phyloP scores from a whole-genome alignment of 2,113 vertebrate genomes.

The Mastomys coucha region DNA sequence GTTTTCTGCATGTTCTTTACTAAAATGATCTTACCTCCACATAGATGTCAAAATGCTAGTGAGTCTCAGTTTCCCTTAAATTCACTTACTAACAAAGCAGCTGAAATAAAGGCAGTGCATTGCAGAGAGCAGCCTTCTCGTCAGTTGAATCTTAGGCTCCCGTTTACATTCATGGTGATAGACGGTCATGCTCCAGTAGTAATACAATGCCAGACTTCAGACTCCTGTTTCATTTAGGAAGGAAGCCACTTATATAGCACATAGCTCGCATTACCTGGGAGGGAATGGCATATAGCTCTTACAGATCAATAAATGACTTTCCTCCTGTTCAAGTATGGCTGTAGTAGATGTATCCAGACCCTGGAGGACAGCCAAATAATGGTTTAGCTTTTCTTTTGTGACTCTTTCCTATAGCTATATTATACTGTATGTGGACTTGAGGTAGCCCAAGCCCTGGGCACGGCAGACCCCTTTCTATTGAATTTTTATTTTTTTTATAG shows the following conservation, averaged over 20 bases:
- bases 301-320: slow-evolving; percentile 56
- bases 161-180: background rate
- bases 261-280: background rate
- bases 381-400: background rate
- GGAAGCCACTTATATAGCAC: slow-evolving; percentile 14
- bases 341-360: slow-evolving; percentile 12
- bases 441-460: background rate
- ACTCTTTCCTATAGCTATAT: background rate
- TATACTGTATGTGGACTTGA: background rate
- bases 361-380: slow-evolving; percentile 7
- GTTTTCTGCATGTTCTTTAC: slow-evolving; percentile 41
- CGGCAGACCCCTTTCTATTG: background rate
- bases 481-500: slow-evolving; percentile 6
- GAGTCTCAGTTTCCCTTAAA: slow-evolving; percentile 34
- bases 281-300: slow-evolving; percentile 8
- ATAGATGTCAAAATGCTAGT: slow-evolving; percentile 42
- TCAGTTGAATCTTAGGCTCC: slow-evolving; percentile 26
- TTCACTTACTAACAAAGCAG: slow-evolving; percentile 31
- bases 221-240: slow-evolving; percentile 59
- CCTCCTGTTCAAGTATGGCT: slow-evolving; percentile 44
- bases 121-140: background rate
- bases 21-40: slow-evolving; percentile 22
- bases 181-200: slow-evolving; percentile 18
- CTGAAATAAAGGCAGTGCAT: slow-evolving; percentile 38
- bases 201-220: slow-evolving; percentile 24